Conservation (phyloP, 1,140 invertebrate species). For the Meloidogyne chitwoodi region DNA sequence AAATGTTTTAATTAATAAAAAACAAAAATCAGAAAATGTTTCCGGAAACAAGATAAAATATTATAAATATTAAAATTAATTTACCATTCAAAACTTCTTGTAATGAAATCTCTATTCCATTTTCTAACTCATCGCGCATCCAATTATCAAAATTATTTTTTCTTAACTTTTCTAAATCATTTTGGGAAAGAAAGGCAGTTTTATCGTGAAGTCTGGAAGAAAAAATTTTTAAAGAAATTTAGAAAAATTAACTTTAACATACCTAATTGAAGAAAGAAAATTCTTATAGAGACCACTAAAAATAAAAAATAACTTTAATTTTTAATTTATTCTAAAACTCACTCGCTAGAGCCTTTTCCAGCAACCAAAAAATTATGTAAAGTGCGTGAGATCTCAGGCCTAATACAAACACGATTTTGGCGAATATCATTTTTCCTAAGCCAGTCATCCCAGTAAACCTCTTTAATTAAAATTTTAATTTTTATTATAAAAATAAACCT, state of each 20-base stretch:
- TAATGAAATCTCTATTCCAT: background rate
- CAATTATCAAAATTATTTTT: slow-evolving; percentile 34
- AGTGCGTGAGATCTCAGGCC: slow-evolving; percentile 75
- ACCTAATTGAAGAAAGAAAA: slow-evolving; percentile 43
- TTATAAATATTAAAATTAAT: background rate
- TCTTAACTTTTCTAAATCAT: slow-evolving; percentile 38
- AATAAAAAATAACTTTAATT: slow-evolving; percentile 11
- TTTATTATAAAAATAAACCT: background rate
- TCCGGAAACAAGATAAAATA: background rate
- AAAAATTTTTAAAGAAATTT: background rate
- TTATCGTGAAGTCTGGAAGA: slow-evolving; percentile 37
- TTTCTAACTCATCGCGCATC: background rate
- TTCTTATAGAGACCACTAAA: slow-evolving; percentile 54
- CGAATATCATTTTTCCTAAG: slow-evolving; percentile 86
- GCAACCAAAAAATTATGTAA: slow-evolving; percentile 64
- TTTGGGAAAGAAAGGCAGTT: slow-evolving; percentile 48
- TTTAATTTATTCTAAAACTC: background rate
- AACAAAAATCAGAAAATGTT: background rate
- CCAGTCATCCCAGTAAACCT: slow-evolving; percentile 99
- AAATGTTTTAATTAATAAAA: no score
- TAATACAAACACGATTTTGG: slow-evolving; percentile 81
- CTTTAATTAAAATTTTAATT: slow-evolving; percentile 38
- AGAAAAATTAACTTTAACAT: background rate
- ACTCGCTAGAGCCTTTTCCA: slow-evolving; percentile 55
- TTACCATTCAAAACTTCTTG: background rate